These are phyloP conservation scores for Hirudo medicinalis DNA, from an alignment of 1,140 invertebrate species.

Conservation along the genomic window DNA sequence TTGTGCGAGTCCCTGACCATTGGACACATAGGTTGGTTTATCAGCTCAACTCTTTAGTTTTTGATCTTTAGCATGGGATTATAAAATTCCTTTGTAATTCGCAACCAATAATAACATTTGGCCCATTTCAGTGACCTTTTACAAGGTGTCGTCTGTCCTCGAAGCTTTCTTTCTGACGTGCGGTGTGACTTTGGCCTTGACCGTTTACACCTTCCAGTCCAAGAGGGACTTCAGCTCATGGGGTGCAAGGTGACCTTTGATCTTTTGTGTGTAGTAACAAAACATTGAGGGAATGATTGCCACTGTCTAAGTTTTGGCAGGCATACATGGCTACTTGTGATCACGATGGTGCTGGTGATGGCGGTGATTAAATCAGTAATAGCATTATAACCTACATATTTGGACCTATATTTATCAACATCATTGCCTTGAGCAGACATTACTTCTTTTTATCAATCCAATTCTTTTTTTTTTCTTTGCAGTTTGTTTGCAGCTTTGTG, in stretches of 20 bases:
- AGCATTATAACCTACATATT: too few species aligned
- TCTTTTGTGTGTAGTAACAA: background rate
- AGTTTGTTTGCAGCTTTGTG: constrained; percentile 55
- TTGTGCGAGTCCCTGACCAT: too few species aligned
- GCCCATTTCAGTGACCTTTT: constrained; percentile 51
- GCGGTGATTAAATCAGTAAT: too few species aligned
- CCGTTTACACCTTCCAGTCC: constrained; percentile 63
- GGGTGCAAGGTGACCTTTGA: constrained; percentile 54
- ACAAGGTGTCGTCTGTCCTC: constrained; percentile 54
- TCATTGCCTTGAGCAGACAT: background rate
- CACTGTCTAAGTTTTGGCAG: background rate
- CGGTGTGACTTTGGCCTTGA: constrained; percentile 55
- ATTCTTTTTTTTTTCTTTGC: constrained; percentile 37
- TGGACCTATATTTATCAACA: too few species aligned
- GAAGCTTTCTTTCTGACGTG: constrained; percentile 62
- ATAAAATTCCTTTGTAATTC: too few species aligned
- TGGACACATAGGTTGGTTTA: too few species aligned
- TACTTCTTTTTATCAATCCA: background rate
- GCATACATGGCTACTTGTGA: too few species aligned
- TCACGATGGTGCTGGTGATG: too few species aligned
- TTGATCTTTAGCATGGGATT: too few species aligned
- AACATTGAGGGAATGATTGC: background rate
- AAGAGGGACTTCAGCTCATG: constrained; percentile 65
- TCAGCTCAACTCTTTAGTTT: too few species aligned
- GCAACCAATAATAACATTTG: too few species aligned